Evolutionary conservation across 2,113 vertebrate genomes (phyloP).

Genomic region (Acanthisitta chloris): DNA sequence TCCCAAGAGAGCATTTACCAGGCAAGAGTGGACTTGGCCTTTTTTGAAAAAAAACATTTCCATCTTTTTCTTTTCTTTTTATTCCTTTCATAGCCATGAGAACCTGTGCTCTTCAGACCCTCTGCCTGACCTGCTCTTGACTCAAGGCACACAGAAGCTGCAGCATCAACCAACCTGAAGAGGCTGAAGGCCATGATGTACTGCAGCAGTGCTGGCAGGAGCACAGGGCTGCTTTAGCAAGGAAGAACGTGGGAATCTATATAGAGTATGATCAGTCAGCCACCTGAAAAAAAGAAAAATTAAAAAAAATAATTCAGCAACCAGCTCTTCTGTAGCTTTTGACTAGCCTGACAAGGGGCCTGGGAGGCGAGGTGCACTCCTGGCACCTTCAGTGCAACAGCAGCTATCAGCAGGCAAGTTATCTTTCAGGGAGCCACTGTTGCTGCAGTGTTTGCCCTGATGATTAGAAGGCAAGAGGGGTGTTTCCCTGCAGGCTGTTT

Average conservation of each 20-base stretch:
- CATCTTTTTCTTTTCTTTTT: too few species aligned
- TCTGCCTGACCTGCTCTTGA: neutral
- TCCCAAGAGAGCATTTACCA: neutral
- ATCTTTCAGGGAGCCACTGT: neutral
- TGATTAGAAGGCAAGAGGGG: neutral
- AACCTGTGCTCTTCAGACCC: neutral
- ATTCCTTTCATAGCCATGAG: too few species aligned
- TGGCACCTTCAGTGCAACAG: neutral
- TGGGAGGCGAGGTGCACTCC: neutral
- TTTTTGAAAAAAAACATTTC: too few species aligned
- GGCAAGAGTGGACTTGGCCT: neutral
- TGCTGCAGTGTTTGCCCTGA: neutral
- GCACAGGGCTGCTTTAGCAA: neutral
- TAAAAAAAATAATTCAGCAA: too few species aligned
- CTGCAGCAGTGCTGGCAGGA: neutral
- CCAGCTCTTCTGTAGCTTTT: neutral
- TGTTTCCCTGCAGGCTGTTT: neutral
- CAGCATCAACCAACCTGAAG: neutral
- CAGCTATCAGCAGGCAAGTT: neutral
- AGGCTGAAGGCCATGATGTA: fast-evolving
- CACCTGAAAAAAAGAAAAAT: too few species aligned
- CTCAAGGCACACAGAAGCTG: neutral
- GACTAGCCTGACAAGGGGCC: neutral
- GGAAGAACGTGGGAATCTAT: neutral
- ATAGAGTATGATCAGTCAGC: too few species aligned